These are phyloP conservation scores for Syncerus caffer DNA, from an alignment of 2,797 vertebrate species.

Conservation along the genomic window DNA sequence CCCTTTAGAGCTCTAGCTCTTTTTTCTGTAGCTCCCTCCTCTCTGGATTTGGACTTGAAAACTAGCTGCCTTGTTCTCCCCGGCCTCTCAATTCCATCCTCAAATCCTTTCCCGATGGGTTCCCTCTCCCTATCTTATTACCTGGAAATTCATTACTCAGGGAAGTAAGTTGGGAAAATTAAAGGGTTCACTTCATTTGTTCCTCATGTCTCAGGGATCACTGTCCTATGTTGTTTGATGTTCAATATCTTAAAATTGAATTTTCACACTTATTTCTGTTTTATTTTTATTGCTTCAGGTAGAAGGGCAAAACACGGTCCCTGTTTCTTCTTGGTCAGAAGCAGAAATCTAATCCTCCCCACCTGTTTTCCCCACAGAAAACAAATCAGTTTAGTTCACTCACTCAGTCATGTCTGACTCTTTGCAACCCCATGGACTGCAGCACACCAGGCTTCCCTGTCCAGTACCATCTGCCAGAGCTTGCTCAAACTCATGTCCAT, in stretches of 20 bases:
- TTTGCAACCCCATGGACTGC: background rate
- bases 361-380: background rate
- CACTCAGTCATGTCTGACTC: accelerated
- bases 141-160: background rate
- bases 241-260: background rate
- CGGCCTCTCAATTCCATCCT: background rate
- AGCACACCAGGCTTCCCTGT: background rate
- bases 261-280: background rate
- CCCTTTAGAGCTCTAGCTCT: background rate
- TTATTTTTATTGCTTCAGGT: background rate
- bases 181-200: background rate
- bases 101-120: background rate
- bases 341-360: background rate
- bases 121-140: background rate
- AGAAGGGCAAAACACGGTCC: background rate
- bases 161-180: background rate
- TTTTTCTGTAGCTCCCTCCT: background rate
- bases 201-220: background rate
- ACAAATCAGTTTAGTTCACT: background rate
- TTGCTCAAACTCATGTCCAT: background rate
- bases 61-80: background rate
- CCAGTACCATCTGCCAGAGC: background rate
- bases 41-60: background rate
- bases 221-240: background rate
- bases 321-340: background rate